phyloP scores from a whole-genome alignment of 2,113 vertebrate genomes.

The Xerus inauris region DNA sequence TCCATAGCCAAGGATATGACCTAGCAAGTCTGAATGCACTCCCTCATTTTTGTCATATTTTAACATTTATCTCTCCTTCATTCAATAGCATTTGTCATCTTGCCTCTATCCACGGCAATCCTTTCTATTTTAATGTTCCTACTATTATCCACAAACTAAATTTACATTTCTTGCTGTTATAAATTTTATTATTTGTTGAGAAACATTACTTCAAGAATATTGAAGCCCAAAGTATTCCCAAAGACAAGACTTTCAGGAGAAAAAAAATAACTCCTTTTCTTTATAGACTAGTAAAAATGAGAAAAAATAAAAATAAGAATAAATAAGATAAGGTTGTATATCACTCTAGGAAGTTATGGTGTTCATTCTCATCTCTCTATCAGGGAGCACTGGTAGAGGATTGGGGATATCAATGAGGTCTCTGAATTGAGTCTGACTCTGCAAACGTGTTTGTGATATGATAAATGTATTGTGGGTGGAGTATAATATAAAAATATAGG shows the following conservation, averaged over 20 bases:
- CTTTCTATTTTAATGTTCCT: conserved; percentile 64
- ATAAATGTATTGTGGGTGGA: not conserved
- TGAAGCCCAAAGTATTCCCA: not conserved
- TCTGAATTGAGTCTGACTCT: not conserved
- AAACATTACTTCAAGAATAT: conserved; percentile 29
- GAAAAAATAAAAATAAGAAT: not conserved
- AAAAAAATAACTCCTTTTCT: not conserved
- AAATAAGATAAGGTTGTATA: not conserved
- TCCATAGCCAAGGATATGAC: conserved; percentile 66
- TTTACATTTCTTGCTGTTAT: conserved; percentile 60
- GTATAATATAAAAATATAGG: not conserved
- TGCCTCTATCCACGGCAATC: conserved; percentile 44
- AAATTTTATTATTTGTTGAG: conserved; percentile 58
- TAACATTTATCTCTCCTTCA: conserved; percentile 64
- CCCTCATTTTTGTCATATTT: conserved; percentile 61
- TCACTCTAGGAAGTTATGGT: not conserved
- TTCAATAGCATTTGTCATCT: conserved; percentile 64
- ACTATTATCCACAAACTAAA: conserved; percentile 57
- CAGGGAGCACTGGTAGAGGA: not conserved
- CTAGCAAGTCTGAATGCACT: conserved; percentile 42
- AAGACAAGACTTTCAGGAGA: not conserved
- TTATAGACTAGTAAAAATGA: not conserved
- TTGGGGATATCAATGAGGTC: not conserved
- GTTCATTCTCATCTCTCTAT: not conserved
- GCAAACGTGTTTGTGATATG: not conserved